Base-by-base conservation (phyloP, 2,888 invertebrate species). In the Ophion obscuratus region DNA sequence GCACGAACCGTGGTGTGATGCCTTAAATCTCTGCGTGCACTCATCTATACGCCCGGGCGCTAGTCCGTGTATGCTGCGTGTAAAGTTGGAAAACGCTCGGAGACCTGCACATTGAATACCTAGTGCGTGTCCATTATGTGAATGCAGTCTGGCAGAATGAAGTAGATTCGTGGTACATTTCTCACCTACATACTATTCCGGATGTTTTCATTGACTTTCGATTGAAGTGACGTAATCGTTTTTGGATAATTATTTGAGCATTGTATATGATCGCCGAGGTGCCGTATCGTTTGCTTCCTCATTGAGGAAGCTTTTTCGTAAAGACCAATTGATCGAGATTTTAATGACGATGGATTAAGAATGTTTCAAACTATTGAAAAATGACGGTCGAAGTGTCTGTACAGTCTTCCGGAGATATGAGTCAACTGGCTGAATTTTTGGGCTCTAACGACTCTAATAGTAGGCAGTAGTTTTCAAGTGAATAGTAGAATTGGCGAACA, bases 11-110 rank as follows among this genome's bases (percentile, higher is more conserved):
- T 24, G 24, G 24, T 24, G 24, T 36, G 36, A 31, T 31, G 66
- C 14, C 20, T 27, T 20, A 36, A 31, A n/a, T n/a, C 27, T 67
- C 44, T 61, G 47, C n/a, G 36, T 11, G 20, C 3, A 67, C 9
- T 10, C 6, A 2, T 24, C 17, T n/a, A 66, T 2, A 36, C 7
- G 17, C 27, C 4, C 9, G 24, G 10, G 3, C 36, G 40, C n/a
- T 10, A 9, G 40, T 40, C n/a, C 40, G 40, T 44, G 40, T 73
- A 53, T 84, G 81, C 68, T 67, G 61, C 71, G 57, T 36, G 59
- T 75, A 53, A 76, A 76, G 70, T 68, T 78, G 40, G 44, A 53
- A n/a, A 14, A 81, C 67, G 59, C 73, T 74, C 53, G 10, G 47
- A 57, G 44, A 14, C 10, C 47, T 74, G 68, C 64, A 62, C 68